phyloP scores from a whole-genome alignment of 1,140 invertebrate species.

The Proctacanthus coquilletti region DNA sequence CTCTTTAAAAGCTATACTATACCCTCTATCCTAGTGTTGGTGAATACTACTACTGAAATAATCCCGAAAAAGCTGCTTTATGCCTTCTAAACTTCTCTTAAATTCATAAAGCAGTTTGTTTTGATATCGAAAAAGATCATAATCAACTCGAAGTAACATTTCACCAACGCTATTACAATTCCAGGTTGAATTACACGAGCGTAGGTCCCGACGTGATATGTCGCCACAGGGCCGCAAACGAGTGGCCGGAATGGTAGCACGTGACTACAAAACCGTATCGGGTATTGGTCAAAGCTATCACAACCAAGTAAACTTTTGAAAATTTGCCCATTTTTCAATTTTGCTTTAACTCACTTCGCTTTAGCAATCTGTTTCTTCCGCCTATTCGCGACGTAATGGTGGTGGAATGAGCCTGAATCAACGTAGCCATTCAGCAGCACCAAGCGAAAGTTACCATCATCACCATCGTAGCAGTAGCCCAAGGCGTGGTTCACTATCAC shows the following conservation, averaged over 20 bases:
- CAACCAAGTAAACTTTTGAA: too few relatives aligned
- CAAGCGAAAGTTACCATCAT: constrained; percentile 27
- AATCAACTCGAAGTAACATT: too few relatives aligned
- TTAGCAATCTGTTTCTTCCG: constrained; percentile 9
- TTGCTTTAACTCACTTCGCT: too few relatives aligned
- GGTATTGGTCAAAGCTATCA: constrained; percentile 32
- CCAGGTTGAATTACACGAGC: constrained; percentile 29
- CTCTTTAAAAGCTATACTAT: too few relatives aligned
- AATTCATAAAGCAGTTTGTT: not conserved
- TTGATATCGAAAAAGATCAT: too few relatives aligned
- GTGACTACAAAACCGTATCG: constrained; percentile 35
- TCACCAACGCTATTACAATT: too few relatives aligned
- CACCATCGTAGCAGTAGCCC: constrained; percentile 26
- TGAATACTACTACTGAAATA: too few relatives aligned
- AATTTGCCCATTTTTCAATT: too few relatives aligned
- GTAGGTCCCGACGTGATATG: constrained; percentile 53
- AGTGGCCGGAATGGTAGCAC: constrained; percentile 43
- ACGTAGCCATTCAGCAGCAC: constrained; percentile 31
- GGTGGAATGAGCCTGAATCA: constrained; percentile 32
- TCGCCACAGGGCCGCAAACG: constrained; percentile 57
- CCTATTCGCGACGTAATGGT: constrained; percentile 36
- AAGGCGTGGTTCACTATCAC: constrained; percentile 26
- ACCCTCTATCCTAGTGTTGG: too few relatives aligned
- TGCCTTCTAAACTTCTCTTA: not conserved
- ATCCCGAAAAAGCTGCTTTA: too few relatives aligned